phyloP scores from a whole-genome alignment of 2,113 vertebrate genomes.

The Calidris pugnax region DNA sequence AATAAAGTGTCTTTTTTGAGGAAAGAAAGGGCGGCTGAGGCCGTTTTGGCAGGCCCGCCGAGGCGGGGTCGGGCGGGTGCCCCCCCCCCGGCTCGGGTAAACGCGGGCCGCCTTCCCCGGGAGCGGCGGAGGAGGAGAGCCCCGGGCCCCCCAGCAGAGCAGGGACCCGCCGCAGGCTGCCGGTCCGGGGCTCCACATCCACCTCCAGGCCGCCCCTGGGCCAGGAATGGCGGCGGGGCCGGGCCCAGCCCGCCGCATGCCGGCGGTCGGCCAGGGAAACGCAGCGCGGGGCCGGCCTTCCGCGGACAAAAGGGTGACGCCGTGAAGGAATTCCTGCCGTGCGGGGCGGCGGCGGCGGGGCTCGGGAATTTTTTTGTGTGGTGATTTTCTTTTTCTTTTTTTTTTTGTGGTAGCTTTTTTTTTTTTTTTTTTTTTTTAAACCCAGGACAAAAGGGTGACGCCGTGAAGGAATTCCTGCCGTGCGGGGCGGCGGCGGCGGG shows the following conservation, averaged over 20 bases:
- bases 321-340: slow-evolving; percentile 12
- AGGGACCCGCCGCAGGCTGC: background rate
- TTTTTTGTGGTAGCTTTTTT: background rate
- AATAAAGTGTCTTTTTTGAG: too few species aligned
- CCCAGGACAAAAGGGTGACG: too few species aligned
- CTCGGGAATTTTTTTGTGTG: too few species aligned
- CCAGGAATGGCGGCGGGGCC: background rate
- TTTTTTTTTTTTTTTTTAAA: background rate
- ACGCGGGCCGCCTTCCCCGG: background rate
- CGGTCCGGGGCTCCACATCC: background rate
- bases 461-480: too few species aligned
- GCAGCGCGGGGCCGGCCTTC: background rate
- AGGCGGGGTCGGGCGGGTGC: accelerated
- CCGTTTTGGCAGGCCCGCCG: background rate
- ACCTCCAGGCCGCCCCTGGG: background rate
- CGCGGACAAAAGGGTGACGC: slow-evolving; percentile 31
- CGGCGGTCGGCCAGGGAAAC: background rate
- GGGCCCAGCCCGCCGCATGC: background rate
- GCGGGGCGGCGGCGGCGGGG: background rate
- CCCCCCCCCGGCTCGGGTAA: too few species aligned
- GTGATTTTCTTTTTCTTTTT: background rate
- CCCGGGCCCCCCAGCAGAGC: background rate
- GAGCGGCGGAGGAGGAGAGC: background rate
- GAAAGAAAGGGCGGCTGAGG: background rate
- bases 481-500: too few species aligned